Conservation (phyloP, 2,888 invertebrate species). For the Criorhina ranunculi region DNA sequence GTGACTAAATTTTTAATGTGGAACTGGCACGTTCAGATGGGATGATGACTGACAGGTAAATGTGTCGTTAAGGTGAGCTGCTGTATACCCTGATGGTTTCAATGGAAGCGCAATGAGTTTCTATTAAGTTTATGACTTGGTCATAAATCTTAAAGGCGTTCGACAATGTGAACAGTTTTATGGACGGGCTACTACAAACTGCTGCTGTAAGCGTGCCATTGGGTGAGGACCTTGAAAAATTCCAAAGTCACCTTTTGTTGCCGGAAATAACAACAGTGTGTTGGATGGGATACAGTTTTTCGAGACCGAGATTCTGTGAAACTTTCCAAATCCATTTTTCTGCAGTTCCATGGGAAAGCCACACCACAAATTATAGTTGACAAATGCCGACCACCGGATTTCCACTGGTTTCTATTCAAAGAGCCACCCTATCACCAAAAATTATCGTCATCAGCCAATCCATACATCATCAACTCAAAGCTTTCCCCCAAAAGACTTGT, state of each 20-base stretch:
- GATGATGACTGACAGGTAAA: slow-evolving; percentile 31
- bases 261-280: too few relatives aligned
- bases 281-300: too few relatives aligned
- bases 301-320: too few relatives aligned
- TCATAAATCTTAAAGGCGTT: slow-evolving; percentile 31
- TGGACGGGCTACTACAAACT: slow-evolving; percentile 22
- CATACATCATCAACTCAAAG: neutral
- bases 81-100: neutral
- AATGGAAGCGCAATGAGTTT: neutral
- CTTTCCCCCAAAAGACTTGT: slow-evolving; percentile 30
- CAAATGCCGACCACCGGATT: slow-evolving; percentile 13
- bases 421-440: slow-evolving; percentile 6
- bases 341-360: neutral
- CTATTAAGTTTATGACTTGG: slow-evolving; percentile 11
- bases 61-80: slow-evolving; percentile 24
- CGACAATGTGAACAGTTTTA: slow-evolving; percentile 18
- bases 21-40: slow-evolving; percentile 69
- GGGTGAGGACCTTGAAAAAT: neutral
- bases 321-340: neutral
- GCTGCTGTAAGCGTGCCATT: slow-evolving; percentile 42
- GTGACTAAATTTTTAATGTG: slow-evolving; percentile 73
- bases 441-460: neutral
- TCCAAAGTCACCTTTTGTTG: neutral
- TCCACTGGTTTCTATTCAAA: slow-evolving; percentile 5
- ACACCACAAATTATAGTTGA: neutral